These are phyloP conservation scores for Kobus ellipsiprymnus DNA, from an alignment of 2,113 vertebrate genomes.

Conservation along the genomic window DNA sequence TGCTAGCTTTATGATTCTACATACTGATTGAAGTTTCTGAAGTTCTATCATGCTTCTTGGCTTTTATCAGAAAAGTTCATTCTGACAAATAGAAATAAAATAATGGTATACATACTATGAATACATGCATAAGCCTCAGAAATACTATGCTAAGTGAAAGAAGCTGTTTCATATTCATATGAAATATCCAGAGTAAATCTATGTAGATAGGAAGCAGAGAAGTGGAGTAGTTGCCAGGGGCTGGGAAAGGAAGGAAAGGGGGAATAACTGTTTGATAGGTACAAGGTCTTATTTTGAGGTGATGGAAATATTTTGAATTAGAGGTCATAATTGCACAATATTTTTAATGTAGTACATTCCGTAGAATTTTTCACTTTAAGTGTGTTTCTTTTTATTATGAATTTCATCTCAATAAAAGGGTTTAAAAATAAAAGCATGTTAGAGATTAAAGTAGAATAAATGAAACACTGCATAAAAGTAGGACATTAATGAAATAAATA, in stretches of 20 bases:
- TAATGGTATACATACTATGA: not conserved
- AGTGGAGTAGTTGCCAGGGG: not conserved
- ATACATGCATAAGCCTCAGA: not conserved
- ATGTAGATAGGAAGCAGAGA: not conserved
- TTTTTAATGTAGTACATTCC: not conserved
- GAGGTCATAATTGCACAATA: not conserved
- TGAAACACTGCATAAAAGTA: constrained; percentile 56
- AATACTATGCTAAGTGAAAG: not conserved
- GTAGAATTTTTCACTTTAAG: not conserved
- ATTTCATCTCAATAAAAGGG: not conserved
- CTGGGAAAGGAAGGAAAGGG: not conserved
- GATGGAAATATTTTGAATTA: not conserved
- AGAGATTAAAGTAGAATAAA: constrained; percentile 60
- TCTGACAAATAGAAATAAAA: not conserved
- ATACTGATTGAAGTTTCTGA: not conserved
- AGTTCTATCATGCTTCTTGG: not conserved
- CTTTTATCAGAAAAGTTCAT: not conserved
- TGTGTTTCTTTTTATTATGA: not conserved
- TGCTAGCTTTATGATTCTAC: not conserved
- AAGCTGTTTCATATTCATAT: not conserved
- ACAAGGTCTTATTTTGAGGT: not conserved
- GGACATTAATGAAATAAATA: constrained; percentile 30
- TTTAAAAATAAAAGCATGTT: not conserved
- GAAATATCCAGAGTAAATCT: not conserved
- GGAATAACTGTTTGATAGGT: not conserved